Percentiles rank a stretch among this genome's conserved stretches.
Conservation (phyloP, 2,797 vertebrate genomes). For the Bovichtus diacanthus region DNA sequence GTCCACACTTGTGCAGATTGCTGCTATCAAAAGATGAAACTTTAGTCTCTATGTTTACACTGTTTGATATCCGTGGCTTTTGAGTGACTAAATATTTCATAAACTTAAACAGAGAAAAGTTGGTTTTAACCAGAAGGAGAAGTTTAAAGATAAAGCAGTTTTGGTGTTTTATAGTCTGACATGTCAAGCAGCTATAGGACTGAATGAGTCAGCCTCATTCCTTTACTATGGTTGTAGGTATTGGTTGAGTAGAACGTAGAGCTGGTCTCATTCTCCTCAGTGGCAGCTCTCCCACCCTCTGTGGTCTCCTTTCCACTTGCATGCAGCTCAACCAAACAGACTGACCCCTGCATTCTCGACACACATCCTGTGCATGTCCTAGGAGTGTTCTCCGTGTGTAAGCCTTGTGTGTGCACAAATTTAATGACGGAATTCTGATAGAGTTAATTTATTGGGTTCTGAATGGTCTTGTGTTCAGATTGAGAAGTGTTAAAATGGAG, state of each 20-base stretch:
- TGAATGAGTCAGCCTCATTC: constrained; percentile 15
- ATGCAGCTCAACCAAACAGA: constrained; percentile 93
- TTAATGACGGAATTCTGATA: constrained; percentile 57
- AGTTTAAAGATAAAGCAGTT: constrained; percentile 2
- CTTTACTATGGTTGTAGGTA: constrained; percentile 29
- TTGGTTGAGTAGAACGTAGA: constrained; percentile 51
- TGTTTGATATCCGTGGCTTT: constrained; percentile 37
- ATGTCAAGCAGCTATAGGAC: constrained; percentile 6
- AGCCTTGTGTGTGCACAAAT: constrained; percentile 82
- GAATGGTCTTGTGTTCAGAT: constrained; percentile 93
- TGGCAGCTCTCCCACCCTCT: constrained; percentile 49
- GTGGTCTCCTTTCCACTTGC: constrained; percentile 83
- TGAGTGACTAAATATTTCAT: constrained; percentile 41
- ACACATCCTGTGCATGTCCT: constrained; percentile 92
- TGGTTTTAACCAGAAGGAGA: constrained; percentile 27
- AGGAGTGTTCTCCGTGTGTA: constrained; percentile 82
- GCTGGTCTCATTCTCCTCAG: constrained; percentile 53
- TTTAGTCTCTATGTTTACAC: constrained; percentile 11
- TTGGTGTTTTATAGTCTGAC: constrained; percentile 12
- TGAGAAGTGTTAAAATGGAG: constrained; percentile 99
- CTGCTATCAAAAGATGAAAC: constrained; percentile 16
- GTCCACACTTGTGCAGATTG: neutral
- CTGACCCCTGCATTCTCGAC: constrained; percentile 90
- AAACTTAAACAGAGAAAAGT: constrained; percentile 15
- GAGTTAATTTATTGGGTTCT: constrained; percentile 86